phyloP scores from a whole-genome alignment of 2,797 vertebrate species.

The Alcedo atthis region DNA sequence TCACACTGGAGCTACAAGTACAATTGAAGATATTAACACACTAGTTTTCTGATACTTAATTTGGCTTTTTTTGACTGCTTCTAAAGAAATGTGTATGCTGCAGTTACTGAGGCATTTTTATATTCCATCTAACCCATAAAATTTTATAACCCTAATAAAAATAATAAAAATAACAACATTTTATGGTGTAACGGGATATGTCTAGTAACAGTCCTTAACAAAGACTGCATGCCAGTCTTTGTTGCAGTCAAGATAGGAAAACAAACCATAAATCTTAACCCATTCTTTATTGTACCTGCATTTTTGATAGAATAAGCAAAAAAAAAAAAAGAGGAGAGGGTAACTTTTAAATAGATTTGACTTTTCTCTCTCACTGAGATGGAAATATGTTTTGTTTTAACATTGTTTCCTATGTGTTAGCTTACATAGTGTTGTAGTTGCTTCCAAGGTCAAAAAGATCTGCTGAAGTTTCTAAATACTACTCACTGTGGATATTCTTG shows the following conservation, averaged over 20 bases:
- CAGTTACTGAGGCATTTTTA: neutral
- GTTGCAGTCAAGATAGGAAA: neutral
- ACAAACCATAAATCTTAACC: neutral
- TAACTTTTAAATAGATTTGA: slow-evolving; percentile 7
- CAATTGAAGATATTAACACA: neutral
- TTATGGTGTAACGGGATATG: neutral
- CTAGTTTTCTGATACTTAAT: neutral
- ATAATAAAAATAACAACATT: neutral
- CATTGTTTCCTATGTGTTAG: neutral
- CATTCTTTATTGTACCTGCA: neutral
- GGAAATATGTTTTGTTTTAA: slow-evolving; percentile 15
- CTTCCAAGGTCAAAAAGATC: slow-evolving; percentile 37
- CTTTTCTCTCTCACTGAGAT: slow-evolving; percentile 7
- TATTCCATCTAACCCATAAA: neutral
- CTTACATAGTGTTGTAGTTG: neutral
- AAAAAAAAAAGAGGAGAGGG: neutral
- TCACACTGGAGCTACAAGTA: neutral
- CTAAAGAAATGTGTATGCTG: neutral
- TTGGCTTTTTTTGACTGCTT: neutral
- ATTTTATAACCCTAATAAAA: neutral
- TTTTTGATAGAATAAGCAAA: neutral
- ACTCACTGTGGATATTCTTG: slow-evolving; percentile 6
- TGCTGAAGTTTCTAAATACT: neutral
- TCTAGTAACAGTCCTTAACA: neutral
- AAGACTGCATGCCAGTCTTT: neutral